phyloP scores from a whole-genome alignment of 2,113 vertebrate genomes.

The Neolamprologus falcicula region DNA sequence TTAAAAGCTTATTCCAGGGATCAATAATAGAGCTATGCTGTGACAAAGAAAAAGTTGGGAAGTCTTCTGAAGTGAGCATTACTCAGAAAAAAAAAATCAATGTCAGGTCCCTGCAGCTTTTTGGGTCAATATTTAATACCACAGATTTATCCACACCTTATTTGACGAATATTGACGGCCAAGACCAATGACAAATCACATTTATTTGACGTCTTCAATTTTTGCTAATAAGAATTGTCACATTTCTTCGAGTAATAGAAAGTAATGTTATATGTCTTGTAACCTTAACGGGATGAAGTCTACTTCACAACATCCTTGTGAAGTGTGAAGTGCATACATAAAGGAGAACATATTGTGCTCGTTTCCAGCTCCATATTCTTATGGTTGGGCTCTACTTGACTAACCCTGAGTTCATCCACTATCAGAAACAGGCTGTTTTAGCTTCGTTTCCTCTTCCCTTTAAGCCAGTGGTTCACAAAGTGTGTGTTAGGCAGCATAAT shows the following conservation, averaged over 20 bases:
- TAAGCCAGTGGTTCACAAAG: neutral
- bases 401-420: neutral
- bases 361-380: neutral
- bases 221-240: neutral
- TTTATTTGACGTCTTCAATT: neutral
- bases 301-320: neutral
- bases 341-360: neutral
- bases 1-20: constrained; percentile 22
- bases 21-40: constrained; percentile 37
- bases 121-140: constrained; percentile 31
- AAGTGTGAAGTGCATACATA: neutral
- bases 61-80: constrained; percentile 1
- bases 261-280: neutral
- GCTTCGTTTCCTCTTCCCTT: neutral
- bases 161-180: neutral
- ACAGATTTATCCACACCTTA: neutral
- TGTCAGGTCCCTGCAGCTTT: constrained; percentile 20
- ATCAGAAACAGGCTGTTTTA: neutral
- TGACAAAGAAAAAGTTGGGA: constrained; percentile 11
- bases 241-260: neutral
- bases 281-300: neutral
- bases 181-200: neutral
- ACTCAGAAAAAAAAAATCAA: constrained; percentile 18
- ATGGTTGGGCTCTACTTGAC: neutral
- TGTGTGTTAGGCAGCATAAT: neutral